Evolutionary conservation across 2,888 invertebrate genomes (phyloP), one percentile per base, ranked within the genome.

Genomic region (Cantharis lateralis): DNA sequence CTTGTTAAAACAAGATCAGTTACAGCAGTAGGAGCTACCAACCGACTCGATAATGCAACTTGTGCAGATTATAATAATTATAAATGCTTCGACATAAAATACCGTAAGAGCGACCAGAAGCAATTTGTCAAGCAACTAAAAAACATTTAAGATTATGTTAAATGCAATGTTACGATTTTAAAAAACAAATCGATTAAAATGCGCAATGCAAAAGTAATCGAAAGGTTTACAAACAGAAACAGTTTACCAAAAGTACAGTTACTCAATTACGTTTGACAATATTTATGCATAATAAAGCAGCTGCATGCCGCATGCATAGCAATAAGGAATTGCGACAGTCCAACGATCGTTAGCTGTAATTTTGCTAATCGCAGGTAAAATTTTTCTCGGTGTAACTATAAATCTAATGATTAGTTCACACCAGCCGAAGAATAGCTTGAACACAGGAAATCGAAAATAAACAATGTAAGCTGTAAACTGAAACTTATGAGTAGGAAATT

Each of bases 101-200:
- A 69, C 78, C 73, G 71, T 74, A 74, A 68, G 69, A 70, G 26
- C 66, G 71, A 71, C 77, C 74, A 24, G 71, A 62, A 69, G 77
- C 77, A 28, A 71, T 77, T 77, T 77, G 72, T 76, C 76, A 72
- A 76, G 76, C 72, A 66, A 20, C 48, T 48, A 48, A 48, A 48
- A 48, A 48, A n/a, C 48, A n/a, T 48, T n/a, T 7, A 48, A 48
- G 48, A 48, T 48, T 48, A 48, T 48, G 48, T 48, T n/a, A 48
- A 48, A 48, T 7, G 32, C 32, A 13, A 32, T 32, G 32, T 32
- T 32, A 13, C 10, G 48, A 48, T n/a, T 32, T 48, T 48, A n/a
- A 48, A 48, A 48, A 48, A 48, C n/a, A 48, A 48, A 48, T n/a
- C 28, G 11, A 11, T 28, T 28, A 28, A 28, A 28, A 28, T 11